These are phyloP conservation scores for Numenius arquata DNA, from an alignment of 2,113 vertebrate species.

Conservation along the genomic window DNA sequence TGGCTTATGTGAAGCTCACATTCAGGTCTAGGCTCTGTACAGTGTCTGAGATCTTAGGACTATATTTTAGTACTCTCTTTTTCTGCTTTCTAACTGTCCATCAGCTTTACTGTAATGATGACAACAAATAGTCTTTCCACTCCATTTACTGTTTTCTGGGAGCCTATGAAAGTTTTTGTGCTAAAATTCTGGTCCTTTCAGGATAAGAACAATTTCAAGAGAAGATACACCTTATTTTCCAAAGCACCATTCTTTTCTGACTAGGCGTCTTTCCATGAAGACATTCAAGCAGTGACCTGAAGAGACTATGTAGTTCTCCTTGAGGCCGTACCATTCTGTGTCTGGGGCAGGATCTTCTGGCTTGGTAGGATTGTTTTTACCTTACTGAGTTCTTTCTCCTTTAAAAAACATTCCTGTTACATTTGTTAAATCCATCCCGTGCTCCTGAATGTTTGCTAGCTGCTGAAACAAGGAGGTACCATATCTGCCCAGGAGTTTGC, in stretches of 20 bases:
- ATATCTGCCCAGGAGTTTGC: neutral
- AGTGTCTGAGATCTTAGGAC: neutral
- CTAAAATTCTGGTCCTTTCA: neutral
- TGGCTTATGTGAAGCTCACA: neutral
- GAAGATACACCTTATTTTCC: neutral
- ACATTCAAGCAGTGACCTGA: neutral
- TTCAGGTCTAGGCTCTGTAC: neutral
- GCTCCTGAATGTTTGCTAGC: neutral
- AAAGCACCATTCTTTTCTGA: neutral
- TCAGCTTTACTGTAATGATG: neutral
- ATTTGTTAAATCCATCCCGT: neutral
- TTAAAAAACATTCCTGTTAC: accelerated
- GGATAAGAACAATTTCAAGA: neutral
- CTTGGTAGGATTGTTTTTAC: neutral
- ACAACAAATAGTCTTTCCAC: neutral
- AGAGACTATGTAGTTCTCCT: neutral
- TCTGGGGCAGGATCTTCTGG: neutral
- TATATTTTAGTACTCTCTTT: neutral
- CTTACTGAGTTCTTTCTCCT: neutral
- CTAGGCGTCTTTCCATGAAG: neutral
- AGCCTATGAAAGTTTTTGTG: neutral
- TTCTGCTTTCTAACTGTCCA: neutral
- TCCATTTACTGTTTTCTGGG: neutral
- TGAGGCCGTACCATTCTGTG: neutral
- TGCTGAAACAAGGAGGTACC: neutral